A percentile compares a stretch with the other conserved stretches of the same genome.
Evolutionary conservation across 2,113 vertebrate species (phyloP).

Genomic region (Raphicerus campestris): DNA sequence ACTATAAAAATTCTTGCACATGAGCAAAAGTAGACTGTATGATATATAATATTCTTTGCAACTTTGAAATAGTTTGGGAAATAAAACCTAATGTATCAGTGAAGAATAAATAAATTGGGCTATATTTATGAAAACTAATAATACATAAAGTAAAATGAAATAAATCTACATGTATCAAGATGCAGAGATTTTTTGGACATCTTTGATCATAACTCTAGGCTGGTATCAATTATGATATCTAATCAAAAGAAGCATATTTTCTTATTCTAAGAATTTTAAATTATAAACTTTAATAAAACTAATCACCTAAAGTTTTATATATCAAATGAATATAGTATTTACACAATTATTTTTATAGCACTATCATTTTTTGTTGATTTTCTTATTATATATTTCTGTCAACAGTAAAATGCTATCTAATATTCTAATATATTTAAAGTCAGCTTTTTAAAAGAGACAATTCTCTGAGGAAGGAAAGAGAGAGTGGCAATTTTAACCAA

Average conservation of each 20-base stretch:
- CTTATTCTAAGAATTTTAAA: not conserved
- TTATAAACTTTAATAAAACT: not conserved
- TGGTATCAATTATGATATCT: not conserved
- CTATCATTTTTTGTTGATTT: not conserved
- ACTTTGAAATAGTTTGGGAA: not conserved
- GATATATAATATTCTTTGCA: not conserved
- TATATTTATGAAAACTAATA: not conserved
- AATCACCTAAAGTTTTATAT: not conserved
- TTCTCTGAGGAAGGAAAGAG: not conserved
- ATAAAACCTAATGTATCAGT: not conserved
- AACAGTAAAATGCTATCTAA: not conserved
- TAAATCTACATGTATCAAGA: not conserved
- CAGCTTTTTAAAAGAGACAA: not conserved
- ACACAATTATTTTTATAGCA: not conserved
- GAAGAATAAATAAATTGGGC: not conserved
- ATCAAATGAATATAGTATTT: not conserved
- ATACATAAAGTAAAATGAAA: not conserved
- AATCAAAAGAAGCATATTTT: not conserved
- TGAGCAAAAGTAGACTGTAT: not conserved
- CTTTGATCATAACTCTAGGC: not conserved
- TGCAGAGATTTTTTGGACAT: not conserved
- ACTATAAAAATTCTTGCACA: not conserved
- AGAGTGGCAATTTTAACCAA: not conserved
- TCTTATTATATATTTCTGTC: not conserved
- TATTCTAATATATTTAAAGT: not conserved